Evolutionary conservation across 2,888 invertebrate genomes (phyloP).

Genomic region (Phengaris arion): DNA sequence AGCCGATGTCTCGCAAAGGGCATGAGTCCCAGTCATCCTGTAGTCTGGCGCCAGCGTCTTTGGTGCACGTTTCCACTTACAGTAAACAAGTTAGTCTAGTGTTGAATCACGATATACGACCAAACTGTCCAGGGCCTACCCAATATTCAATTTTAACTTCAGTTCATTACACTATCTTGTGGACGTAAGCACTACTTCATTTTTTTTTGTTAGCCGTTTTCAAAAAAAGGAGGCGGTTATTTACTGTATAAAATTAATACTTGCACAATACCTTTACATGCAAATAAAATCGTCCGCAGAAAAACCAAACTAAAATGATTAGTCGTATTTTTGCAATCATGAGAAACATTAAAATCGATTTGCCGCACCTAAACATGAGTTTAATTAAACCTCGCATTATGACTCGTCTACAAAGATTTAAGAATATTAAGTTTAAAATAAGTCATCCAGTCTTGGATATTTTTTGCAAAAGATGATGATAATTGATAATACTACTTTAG

Average conservation of each 20-base stretch:
- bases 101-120: conserved; percentile 56
- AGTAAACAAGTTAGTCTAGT: conserved; percentile 56
- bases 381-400: too few relatives aligned
- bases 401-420: neutral
- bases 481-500: neutral
- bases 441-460: neutral
- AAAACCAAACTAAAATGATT: too few relatives aligned
- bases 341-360: too few relatives aligned
- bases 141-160: neutral
- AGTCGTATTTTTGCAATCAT: too few relatives aligned
- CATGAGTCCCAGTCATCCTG: conserved; percentile 42
- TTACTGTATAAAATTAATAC: neutral
- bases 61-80: conserved; percentile 57
- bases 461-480: neutral
- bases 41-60: conserved; percentile 42
- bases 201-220: neutral
- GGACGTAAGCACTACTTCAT: too few relatives aligned
- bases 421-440: neutral
- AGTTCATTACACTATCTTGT: neutral
- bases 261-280: too few relatives aligned
- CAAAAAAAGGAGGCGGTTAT: too few relatives aligned
- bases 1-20: conserved; percentile 38
- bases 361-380: too few relatives aligned
- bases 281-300: too few relatives aligned
- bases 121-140: conserved; percentile 44